Evolutionary conservation across 2,888 invertebrate genomes (phyloP).

Genomic region (Allolobophora icterica): DNA sequence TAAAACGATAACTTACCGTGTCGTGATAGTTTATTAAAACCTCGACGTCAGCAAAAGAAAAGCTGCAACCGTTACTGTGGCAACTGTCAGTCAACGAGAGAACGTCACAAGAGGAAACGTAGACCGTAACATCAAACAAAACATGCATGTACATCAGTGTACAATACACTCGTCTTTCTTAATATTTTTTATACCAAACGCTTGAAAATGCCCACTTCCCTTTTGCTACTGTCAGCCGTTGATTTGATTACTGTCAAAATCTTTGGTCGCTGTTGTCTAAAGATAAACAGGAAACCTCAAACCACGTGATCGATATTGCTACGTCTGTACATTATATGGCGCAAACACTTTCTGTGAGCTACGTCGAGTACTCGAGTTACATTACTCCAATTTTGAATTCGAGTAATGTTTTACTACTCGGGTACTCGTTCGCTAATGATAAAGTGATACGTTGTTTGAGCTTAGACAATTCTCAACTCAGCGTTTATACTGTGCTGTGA

Average conservation of each 20-base stretch:
- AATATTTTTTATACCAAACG: not conserved
- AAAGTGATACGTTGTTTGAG: too few relatives aligned
- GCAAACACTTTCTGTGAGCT: not conserved
- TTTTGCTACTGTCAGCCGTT: not conserved
- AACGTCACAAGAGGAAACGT: not conserved
- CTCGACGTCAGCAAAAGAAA: not conserved
- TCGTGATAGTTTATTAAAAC: not conserved
- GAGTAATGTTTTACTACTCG: too few relatives aligned
- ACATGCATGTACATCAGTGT: not conserved
- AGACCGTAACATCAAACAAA: not conserved
- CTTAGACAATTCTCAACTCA: too few relatives aligned
- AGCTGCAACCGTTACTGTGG: not conserved
- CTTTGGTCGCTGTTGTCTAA: not conserved
- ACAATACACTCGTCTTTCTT: not conserved
- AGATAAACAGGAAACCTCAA: constrained; percentile 3
- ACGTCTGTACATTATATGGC: not conserved
- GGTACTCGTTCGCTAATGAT: too few relatives aligned
- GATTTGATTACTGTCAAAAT: too few relatives aligned
- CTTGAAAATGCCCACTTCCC: not conserved
- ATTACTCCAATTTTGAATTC: too few relatives aligned
- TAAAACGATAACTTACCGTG: not conserved
- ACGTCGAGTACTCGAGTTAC: too few relatives aligned
- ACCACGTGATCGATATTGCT: not conserved
- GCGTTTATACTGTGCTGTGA: too few relatives aligned
- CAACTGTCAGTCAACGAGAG: not conserved